phyloP scores from a whole-genome alignment of 2,888 invertebrate species.

The Dexiosoma caninum region DNA sequence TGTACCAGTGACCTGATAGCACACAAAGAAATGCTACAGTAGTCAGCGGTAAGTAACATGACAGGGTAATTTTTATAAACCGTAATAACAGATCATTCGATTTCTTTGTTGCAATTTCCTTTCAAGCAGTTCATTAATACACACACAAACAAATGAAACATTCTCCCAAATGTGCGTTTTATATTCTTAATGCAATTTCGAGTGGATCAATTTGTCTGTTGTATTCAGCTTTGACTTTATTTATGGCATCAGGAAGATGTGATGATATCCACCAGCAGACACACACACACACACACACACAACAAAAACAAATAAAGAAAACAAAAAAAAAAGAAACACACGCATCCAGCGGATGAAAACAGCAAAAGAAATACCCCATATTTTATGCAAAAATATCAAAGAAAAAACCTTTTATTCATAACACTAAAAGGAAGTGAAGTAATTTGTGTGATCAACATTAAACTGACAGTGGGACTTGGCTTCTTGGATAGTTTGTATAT shows the following conservation, averaged over 20 bases:
- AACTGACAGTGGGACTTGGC: constrained; percentile 7
- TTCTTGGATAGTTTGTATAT: constrained; percentile 24
- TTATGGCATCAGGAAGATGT: constrained; percentile 64
- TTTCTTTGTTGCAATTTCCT: constrained; percentile 32
- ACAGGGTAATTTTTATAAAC: background rate
- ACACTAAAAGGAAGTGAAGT: constrained; percentile 58
- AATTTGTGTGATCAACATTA: constrained; percentile 53
- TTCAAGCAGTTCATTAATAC: background rate
- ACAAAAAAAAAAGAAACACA: constrained; percentile 15
- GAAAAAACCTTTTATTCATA: constrained; percentile 5
- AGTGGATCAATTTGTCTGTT: constrained; percentile 74
- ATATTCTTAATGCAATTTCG: constrained; percentile 72
- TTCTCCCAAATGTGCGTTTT: constrained; percentile 56
- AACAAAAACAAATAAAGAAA: too few relatives aligned
- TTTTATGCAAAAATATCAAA: constrained; percentile 1
- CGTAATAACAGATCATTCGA: background rate
- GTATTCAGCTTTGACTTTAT: constrained; percentile 63
- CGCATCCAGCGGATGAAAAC: background rate
- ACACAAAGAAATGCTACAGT: background rate
- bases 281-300: background rate
- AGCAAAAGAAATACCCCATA: background rate
- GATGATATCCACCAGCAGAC: constrained; percentile 38
- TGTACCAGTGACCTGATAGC: too few relatives aligned
- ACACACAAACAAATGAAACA: background rate
- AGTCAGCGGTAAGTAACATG: background rate